phyloP scores from a whole-genome alignment of 2,797 vertebrate species.

The Catostomus latipinnis region DNA sequence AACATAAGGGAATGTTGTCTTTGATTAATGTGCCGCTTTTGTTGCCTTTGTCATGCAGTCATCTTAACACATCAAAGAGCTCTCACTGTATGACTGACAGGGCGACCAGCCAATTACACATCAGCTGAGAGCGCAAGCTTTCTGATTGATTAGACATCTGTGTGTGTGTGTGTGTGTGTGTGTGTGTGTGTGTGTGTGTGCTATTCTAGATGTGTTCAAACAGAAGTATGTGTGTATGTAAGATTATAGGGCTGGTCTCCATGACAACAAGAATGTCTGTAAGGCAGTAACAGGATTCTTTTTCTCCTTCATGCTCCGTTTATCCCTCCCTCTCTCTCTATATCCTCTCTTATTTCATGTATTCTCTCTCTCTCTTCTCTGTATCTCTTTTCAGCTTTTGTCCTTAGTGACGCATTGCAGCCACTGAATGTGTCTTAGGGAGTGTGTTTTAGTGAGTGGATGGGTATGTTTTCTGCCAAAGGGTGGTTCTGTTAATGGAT shows the following conservation, averaged over 20 bases:
- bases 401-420: slow-evolving; percentile 35
- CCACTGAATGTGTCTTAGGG: slow-evolving; percentile 23
- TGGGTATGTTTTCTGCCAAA: slow-evolving; percentile 2
- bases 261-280: slow-evolving; percentile 56
- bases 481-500: slow-evolving; percentile 38
- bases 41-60: slow-evolving; percentile 66
- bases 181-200: slow-evolving; percentile 34
- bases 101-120: slow-evolving; percentile 47
- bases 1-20: slow-evolving; percentile 63
- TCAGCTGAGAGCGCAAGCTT: slow-evolving; percentile 44
- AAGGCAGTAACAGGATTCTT: slow-evolving; percentile 54
- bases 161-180: slow-evolving; percentile 13
- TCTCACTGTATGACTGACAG: slow-evolving; percentile 33
- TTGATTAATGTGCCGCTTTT: slow-evolving; percentile 64
- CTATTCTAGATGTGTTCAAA: slow-evolving; percentile 32
- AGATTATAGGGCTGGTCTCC: slow-evolving; percentile 50
- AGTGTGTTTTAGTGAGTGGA: slow-evolving; percentile 23
- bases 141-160: slow-evolving; percentile 32
- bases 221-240: slow-evolving; percentile 28
- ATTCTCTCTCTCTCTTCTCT: slow-evolving; percentile 52
- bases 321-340: slow-evolving; percentile 26
- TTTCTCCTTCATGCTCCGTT: slow-evolving; percentile 40
- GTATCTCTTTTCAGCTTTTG: slow-evolving; percentile 25
- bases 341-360: slow-evolving; percentile 56
- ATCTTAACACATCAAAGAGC: slow-evolving; percentile 71